Evolutionary conservation across 2,797 vertebrate species (phyloP).

Genomic region (Melanotaenia nigrans): DNA sequence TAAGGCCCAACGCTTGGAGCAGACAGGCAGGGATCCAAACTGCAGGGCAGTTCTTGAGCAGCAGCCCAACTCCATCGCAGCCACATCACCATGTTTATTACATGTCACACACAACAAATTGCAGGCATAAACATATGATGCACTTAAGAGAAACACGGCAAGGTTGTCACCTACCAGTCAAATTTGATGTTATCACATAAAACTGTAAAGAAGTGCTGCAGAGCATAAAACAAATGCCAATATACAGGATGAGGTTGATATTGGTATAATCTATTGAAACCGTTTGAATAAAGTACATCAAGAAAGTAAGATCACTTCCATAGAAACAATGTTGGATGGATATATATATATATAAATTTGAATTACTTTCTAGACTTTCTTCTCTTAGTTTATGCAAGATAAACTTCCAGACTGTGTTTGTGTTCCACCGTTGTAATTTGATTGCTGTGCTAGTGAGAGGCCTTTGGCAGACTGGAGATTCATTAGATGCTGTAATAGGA

Average conservation of each 20-base stretch:
- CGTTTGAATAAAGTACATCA: too few relatives aligned
- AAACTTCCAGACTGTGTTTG: slow-evolving; percentile 24
- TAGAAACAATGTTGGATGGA: too few relatives aligned
- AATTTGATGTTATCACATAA: not conserved
- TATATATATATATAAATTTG: not conserved
- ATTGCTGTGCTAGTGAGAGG: slow-evolving; percentile 30
- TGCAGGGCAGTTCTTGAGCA: slow-evolving; percentile 32
- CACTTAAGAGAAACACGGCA: too few relatives aligned
- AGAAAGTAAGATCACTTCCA: too few relatives aligned
- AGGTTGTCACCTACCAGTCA: not conserved
- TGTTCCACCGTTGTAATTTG: slow-evolving; percentile 39
- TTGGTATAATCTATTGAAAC: too few relatives aligned
- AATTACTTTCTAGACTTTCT: slow-evolving; percentile 1
- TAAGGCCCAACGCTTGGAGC: slow-evolving; percentile 47
- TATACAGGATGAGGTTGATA: not conserved
- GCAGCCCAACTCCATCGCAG: slow-evolving; percentile 21
- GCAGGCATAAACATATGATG: too few relatives aligned
- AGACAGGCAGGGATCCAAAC: slow-evolving; percentile 35
- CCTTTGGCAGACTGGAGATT: slow-evolving; percentile 40
- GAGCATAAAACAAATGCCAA: not conserved
- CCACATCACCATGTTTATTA: slow-evolving; percentile 7
- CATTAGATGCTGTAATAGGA: slow-evolving; percentile 37
- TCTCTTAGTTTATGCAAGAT: not conserved
- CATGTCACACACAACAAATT: not conserved
- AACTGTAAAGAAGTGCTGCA: not conserved